Evolutionary conservation across 2,888 invertebrate genomes (phyloP), one percentile per base, ranked within the genome.

Genomic region (Lasius fuliginosus): DNA sequence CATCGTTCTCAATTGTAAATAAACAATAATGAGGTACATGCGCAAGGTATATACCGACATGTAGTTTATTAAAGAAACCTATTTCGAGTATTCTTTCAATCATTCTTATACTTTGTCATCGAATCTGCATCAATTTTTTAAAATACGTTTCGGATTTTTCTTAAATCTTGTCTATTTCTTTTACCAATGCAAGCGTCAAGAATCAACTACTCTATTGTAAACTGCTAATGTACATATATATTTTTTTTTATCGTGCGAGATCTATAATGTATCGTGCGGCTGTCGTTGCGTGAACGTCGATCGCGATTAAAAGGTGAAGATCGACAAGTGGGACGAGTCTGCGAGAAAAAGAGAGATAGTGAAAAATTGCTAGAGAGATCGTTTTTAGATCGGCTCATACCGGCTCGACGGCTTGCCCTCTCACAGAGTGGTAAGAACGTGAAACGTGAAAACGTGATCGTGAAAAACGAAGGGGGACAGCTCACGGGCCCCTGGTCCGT

Each of bases 371-470:
- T 86, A 92, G 90, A 91, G 90, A 93, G 92, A 92, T 92, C 91
- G 93, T 90, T 91, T 87, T 91, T 90, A 90, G 91, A 92, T 94
- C 94, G 93, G 92, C 93, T 94, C 93, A 94, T 94, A 94, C 94
- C 94, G 93, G 93, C 92, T 92, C 92, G 93, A 92, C 90, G 93
- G 91, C 92, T 93, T 92, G 93, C 93, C 92, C 92, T 92, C 92
- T 92, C 92, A 91, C 91, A 90, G 86, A 91, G 89, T 91, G 87
- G 91, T 90, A 90, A 91, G 91, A 90, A 92, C 91, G 92, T 92
- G 92, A 92, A 91, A 91, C 90, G 92, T 92, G 91, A 93, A 90
- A 93, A 92, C 92, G 93, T 92, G 93, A 92, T 91, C 92, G 93
- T 93, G 93, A 91, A 89, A 92, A 90, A 93, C 92, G 92, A 90